Evolutionary conservation across 1,140 invertebrate species (phyloP).

Genomic region (Diuraphis noxia): DNA sequence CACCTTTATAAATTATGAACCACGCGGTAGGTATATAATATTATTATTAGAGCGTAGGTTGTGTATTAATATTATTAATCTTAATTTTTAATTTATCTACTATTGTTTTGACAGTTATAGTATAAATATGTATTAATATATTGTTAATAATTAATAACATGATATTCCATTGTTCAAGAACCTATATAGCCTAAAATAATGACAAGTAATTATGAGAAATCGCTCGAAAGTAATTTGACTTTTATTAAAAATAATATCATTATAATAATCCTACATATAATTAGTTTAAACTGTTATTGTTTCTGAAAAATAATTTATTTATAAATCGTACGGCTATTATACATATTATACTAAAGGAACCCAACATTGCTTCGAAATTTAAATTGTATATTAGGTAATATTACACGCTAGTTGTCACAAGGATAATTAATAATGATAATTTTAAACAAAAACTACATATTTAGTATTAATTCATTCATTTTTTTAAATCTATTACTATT

Average conservation of each 20-base stretch:
- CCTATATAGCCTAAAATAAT: neutral
- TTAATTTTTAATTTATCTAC: neutral
- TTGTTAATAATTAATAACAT: neutral
- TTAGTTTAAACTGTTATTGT: neutral
- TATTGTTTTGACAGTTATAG: neutral
- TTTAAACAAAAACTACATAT: neutral
- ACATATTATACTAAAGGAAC: too few species aligned
- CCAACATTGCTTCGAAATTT: neutral
- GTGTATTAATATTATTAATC: neutral
- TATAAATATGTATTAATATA: neutral
- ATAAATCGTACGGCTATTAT: neutral
- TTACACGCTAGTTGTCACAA: neutral
- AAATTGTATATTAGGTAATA: neutral
- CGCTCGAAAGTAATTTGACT: neutral
- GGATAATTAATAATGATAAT: neutral
- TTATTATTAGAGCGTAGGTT: neutral
- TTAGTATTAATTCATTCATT: neutral
- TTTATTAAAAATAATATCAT: neutral
- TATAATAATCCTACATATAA: neutral
- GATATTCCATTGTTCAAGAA: neutral
- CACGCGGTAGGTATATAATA: neutral
- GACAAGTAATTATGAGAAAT: neutral
- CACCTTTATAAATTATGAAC: neutral
- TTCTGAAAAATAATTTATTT: neutral
- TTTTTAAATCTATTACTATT: neutral